phyloP scores from a whole-genome alignment of 1,140 invertebrate genomes.

The Eubasilissa regina region DNA sequence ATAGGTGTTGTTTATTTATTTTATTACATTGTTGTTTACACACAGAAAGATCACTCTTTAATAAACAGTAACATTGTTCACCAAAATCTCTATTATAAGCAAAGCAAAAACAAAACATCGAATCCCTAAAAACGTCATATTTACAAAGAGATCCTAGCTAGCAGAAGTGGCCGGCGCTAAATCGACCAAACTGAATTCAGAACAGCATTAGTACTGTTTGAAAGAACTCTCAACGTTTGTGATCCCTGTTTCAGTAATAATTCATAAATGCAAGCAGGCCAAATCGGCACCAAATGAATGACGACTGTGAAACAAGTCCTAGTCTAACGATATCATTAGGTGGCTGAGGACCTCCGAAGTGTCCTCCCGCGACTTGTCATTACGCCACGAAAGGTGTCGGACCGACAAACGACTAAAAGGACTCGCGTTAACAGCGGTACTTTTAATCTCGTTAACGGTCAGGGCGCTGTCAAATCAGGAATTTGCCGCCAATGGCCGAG shows the following conservation, averaged over 20 bases:
- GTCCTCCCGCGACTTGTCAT: constrained; percentile 50
- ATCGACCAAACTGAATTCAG: too few species aligned
- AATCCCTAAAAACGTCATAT: too few species aligned
- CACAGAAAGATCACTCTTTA: too few species aligned
- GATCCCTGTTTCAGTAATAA: not conserved
- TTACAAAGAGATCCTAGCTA: too few species aligned
- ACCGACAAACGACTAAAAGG: constrained; percentile 52
- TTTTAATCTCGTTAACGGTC: constrained; percentile 46
- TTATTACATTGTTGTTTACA: too few species aligned
- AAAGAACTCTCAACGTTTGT: not conserved
- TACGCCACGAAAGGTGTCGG: constrained; percentile 54
- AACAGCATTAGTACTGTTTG: not conserved
- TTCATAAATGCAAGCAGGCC: not conserved
- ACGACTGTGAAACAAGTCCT: constrained; percentile 8
- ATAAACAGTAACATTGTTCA: too few species aligned
- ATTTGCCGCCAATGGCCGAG: constrained; percentile 1
- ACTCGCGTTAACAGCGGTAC: constrained; percentile 27
- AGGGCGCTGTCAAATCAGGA: constrained; percentile 37
- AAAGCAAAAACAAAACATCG: too few species aligned
- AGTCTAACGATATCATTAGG: constrained; percentile 52
- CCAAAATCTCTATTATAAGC: too few species aligned
- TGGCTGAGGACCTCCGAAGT: not conserved
- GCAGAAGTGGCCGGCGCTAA: too few species aligned
- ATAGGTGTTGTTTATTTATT: too few species aligned
- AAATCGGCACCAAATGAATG: constrained; percentile 14